Conservation (phyloP, 2,888 invertebrate genomes). For the Cynaeus angustus region DNA sequence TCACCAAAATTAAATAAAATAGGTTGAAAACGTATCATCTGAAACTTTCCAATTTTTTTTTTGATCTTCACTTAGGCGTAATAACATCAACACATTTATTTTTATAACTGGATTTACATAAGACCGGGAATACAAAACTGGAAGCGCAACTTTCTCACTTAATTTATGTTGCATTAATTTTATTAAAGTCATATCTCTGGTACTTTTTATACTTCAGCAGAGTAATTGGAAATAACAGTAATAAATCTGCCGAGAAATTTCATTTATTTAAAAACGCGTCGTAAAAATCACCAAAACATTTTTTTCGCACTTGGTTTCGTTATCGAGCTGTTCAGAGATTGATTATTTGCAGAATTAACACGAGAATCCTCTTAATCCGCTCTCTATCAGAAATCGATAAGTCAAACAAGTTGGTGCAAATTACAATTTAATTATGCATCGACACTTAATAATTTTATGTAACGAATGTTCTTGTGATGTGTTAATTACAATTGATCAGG, state of each 20-base stretch:
- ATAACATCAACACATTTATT: constrained; percentile 7
- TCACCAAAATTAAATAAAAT: too few relatives aligned
- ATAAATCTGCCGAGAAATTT: not conserved
- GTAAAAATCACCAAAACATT: not conserved
- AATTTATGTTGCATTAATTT: constrained; percentile 19
- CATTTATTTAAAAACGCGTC: not conserved
- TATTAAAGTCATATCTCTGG: constrained; percentile 16
- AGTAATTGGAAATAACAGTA: not conserved
- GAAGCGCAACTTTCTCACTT: constrained; percentile 18
- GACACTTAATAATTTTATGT: not conserved
- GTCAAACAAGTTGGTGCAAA: constrained; percentile 20
- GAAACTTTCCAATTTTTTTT: too few relatives aligned
- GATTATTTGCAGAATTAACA: constrained; percentile 2
- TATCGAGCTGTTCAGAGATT: too few relatives aligned
- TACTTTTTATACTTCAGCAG: constrained; percentile 1
- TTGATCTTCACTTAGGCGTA: not conserved
- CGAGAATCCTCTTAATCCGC: not conserved
- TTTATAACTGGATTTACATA: constrained; percentile 18
- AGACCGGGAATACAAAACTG: not conserved
- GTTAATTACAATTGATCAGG: constrained; percentile 8
- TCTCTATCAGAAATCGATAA: constrained; percentile 24
- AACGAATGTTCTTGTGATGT: too few relatives aligned
- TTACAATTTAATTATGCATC: constrained; percentile 25
- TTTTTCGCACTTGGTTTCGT: not conserved
- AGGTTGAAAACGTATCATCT: too few relatives aligned